Conservation (phyloP, 2,797 vertebrate species). For the Sparus aurata region DNA sequence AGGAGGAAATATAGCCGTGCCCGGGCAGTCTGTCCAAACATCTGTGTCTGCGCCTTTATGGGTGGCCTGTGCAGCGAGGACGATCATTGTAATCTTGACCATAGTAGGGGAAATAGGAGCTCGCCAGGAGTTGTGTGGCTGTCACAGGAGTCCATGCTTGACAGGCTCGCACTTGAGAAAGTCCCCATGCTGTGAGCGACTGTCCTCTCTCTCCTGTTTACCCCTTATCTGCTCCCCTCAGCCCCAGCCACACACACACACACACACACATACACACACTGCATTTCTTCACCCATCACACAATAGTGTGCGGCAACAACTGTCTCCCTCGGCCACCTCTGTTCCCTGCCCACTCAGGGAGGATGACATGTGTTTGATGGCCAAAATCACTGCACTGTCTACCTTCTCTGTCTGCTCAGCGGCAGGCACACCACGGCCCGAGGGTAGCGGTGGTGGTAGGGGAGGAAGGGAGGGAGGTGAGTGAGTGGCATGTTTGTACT, state of each 20-base stretch:
- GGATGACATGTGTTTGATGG: conserved; percentile 84
- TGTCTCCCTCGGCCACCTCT: conserved; percentile 78
- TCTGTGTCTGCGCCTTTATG: conserved; percentile 53
- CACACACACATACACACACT: conserved; percentile 36
- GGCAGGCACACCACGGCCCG: conserved; percentile 52
- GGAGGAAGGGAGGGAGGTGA: conserved; percentile 17
- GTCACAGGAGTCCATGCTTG: conserved; percentile 81
- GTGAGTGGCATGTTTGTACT: conserved; percentile 73
- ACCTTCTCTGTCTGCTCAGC: conserved; percentile 70
- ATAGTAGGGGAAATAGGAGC: conserved; percentile 75
- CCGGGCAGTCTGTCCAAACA: conserved; percentile 51
- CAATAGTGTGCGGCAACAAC: conserved; percentile 72
- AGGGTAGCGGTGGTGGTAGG: conserved; percentile 19
- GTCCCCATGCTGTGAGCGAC: conserved; percentile 79
- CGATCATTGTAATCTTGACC: conserved; percentile 82
- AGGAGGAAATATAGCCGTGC: conserved; percentile 24
- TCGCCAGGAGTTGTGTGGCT: conserved; percentile 80
- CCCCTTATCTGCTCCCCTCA: conserved; percentile 74
- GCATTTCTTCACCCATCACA: conserved; percentile 65
- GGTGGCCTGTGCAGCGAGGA: conserved; percentile 70
- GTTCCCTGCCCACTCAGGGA: conserved; percentile 74
- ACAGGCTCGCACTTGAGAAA: conserved; percentile 82
- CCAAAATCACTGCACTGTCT: conserved; percentile 77
- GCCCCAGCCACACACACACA: conserved; percentile 37
- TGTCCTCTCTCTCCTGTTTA: conserved; percentile 75